Evolutionary conservation across 2,113 vertebrate genomes (phyloP), one percentile per base, ranked within the genome.

Genomic region (Nematolebias whitei): DNA sequence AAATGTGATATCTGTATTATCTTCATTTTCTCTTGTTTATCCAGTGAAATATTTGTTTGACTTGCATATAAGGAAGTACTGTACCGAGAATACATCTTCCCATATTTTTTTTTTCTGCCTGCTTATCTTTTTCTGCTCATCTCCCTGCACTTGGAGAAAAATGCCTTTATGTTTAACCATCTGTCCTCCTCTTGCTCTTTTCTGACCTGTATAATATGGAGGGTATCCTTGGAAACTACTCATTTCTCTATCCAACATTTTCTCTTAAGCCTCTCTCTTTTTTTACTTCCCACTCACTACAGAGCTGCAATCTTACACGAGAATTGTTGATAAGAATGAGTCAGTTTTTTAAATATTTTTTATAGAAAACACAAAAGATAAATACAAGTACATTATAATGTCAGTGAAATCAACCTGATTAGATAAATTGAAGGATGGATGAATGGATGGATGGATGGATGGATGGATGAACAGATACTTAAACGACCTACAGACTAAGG

Each of bases 161-260:
- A 7, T 39, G 12, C 19, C 16, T 24, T 35, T 2, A 43, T 47
- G 19, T 68, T 68, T 15, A 35, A 39, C 20, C 53, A 55, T 67
- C 16, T 45, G 18, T 51, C 15, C 24, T 35, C 23, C 35, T 18
- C 24, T 14, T 58, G 52, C 35, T 32, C 35, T 73, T 57, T 68
- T 68, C 63, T 71, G 32, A 63, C 49, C 22, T 11, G 24, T 20
- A 56, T 38, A 62, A 58, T 68, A 63, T 41, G 9, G 32, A 61
- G 35, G 38, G 43, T 29, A 53, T 18, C 41, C 23, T 35, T 47
- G 44, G 69, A 13, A n/a, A 16, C 23, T n/a, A 59, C 15, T 53
- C 4, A 53, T 24, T 22, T 57, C 29, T 58, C 1, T 44, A 14
- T 70, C 19, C 15, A 32, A 24, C 13, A 44, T n/a, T 68, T 35